Evolutionary conservation across 23 tunicate genomes (phyloP).

Genomic region (Oikopleura vanhoeffeni): DNA sequence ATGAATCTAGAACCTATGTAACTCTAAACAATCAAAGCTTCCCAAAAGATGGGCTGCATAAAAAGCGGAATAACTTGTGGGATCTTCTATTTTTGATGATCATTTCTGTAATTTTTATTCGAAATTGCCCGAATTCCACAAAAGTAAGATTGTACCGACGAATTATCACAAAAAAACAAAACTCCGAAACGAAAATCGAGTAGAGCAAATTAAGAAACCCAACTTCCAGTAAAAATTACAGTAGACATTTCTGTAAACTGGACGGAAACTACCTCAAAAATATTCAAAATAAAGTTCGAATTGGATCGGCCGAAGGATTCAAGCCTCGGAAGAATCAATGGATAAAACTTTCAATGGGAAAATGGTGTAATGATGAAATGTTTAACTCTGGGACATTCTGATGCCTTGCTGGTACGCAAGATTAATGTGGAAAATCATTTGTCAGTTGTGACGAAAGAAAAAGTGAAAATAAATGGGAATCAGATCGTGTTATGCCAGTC

Average conservation of each 20-base stretch:
- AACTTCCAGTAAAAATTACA: too few relatives aligned
- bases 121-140: not conserved
- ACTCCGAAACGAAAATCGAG: not conserved
- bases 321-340: not conserved
- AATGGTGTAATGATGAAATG: not conserved
- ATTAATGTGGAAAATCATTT: too few relatives aligned
- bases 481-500: too few relatives aligned
- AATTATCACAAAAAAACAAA: not conserved
- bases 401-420: not conserved
- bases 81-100: not conserved
- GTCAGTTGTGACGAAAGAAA: too few relatives aligned
- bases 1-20: not conserved
- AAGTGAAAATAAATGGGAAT: too few relatives aligned
- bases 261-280: too few relatives aligned
- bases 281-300: not conserved
- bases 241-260: too few relatives aligned
- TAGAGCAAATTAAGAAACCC: too few relatives aligned
- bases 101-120: not conserved
- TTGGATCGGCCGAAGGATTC: not conserved
- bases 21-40: not conserved
- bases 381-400: not conserved
- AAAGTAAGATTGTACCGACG: not conserved
- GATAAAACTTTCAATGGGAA: not conserved
- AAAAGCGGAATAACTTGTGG: not conserved
- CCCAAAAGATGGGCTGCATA: not conserved